phyloP scores from a whole-genome alignment of 1,140 invertebrate species.

The Diabrotica virgifera region DNA sequence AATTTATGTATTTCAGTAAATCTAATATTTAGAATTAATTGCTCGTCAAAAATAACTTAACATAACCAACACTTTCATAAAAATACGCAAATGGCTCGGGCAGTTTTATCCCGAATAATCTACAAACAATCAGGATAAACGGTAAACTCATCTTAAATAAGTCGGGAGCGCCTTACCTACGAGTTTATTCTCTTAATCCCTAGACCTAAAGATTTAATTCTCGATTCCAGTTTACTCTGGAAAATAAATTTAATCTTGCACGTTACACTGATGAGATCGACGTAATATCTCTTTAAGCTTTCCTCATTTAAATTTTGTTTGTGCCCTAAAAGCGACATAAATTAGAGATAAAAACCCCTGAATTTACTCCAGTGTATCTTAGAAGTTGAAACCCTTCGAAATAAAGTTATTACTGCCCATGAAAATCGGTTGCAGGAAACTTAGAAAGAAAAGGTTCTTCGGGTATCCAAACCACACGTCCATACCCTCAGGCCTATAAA shows the following conservation, averaged over 20 bases:
- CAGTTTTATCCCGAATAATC: too few relatives aligned
- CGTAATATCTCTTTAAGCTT: not conserved
- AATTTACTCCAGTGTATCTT: not conserved
- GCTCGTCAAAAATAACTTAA: too few relatives aligned
- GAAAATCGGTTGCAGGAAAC: not conserved
- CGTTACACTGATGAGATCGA: not conserved
- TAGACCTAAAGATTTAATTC: not conserved
- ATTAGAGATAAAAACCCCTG: not conserved
- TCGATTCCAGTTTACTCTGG: not conserved
- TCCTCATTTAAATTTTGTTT: conserved; percentile 1
- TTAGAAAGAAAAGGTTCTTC: too few relatives aligned
- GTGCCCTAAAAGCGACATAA: not conserved
- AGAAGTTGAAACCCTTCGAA: not conserved
- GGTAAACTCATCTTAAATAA: too few relatives aligned
- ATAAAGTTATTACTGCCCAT: not conserved
- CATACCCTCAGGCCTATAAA: too few relatives aligned
- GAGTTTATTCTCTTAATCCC: not conserved
- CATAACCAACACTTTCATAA: too few relatives aligned
- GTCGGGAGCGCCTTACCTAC: not conserved
- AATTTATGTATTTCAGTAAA: too few relatives aligned
- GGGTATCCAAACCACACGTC: too few relatives aligned
- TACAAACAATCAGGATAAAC: too few relatives aligned
- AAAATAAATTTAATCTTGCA: not conserved
- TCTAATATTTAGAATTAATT: too few relatives aligned
- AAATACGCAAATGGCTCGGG: too few relatives aligned